Evolutionary conservation across 2,113 vertebrate genomes (phyloP), one percentile per base, ranked within the genome.

Genomic region (Chaetorhynchus papuensis): DNA sequence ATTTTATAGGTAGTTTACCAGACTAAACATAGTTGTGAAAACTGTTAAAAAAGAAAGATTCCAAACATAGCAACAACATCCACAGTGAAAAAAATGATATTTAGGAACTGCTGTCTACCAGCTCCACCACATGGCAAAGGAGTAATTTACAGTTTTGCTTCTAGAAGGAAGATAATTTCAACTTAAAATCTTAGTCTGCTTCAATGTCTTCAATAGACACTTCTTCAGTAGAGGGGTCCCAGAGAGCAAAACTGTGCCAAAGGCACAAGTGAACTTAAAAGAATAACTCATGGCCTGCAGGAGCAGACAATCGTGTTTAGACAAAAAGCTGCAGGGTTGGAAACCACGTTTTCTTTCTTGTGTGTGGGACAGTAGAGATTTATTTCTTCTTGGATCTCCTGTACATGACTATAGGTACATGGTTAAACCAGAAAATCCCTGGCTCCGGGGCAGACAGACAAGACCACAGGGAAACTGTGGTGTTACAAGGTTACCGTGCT

Each of bases 71-170:
- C 76, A 89, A 83, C 79, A 81, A 81, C 64, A n/a, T 74, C 74
- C 45, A 64, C 41, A 53, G 50, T 0, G 15, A 86, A 42, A 89
- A 89, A 93, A 90, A 80, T 3, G 5, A 41, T 63, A 74, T 78
- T 63, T 75, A 61, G 30, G 18, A 97, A 96, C 41, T 54, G 82
- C 86, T 97, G 94, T 97, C 87, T 90, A 93, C 96, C 93, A 97
- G 97, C 97, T 96, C 97, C 97, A 96, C 96, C 97, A 86, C 84
- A 96, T 97, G 97, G 97, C 39, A 87, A 88, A 96, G 69, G 16
- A 77, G 85, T 49, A 96, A 87, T 93, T 94, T 93, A 94, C 97
- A 97, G 49, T 50, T 79, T 2, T 1, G 41, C 88, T 14, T 2
- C n/a, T 68, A 72, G 27, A 60, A 83, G 28, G 24, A 83, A 31